Base-by-base conservation (phyloP, 2,113 vertebrate genomes). In the Diphyllodes magnificus region DNA sequence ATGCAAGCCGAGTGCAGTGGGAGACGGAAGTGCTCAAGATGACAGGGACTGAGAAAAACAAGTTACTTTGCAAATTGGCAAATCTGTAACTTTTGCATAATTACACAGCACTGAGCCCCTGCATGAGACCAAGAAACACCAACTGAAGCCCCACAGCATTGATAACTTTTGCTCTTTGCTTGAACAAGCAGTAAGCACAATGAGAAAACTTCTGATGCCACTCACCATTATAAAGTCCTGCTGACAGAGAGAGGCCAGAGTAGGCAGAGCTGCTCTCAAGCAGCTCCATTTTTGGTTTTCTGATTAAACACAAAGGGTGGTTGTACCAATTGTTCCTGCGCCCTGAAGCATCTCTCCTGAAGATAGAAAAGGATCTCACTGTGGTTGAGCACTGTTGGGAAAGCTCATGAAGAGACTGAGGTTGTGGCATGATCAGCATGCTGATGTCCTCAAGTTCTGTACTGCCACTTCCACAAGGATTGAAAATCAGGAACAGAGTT, bases 381-480 rank as follows among this genome's bases (percentile, higher is more conserved):
- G 30, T 70, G 37, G 10, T 35, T 51, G 51, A 63, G 13, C 17
- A 60, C 45, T 75, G 10, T 7, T 24, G 10, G 45, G 66, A 50
- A 61, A 72, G 64, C 12, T 90, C 14, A 49, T 7, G 2, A 75
- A 54, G 22, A 81, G 20, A 44, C 31, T 31, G 12, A 17, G 11
- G 15, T 21, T 60, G n/a, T 21, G 47, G 37, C 49, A 56, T 30
- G 12, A 44, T 28, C n/a, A 68, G 54, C 42, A 37, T 8, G 23
- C 23, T 50, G 28, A 80, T 54, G 17, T 42, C 59, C 30, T 35
- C 59, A 60, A 63, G 51, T 23, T 81, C 51, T 60, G 19, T 39
- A 40, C 0, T 23, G 25, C 19, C 49, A 39, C 33, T 53, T 77
- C 66, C 42, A 54, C 30, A 6, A 13, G 1, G 21, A 80, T 0